A percentile compares a stretch with the other conserved stretches of the same genome.
phyloP scores from a whole-genome alignment of 1,140 invertebrate genomes.

The Trissolcus basalis region DNA sequence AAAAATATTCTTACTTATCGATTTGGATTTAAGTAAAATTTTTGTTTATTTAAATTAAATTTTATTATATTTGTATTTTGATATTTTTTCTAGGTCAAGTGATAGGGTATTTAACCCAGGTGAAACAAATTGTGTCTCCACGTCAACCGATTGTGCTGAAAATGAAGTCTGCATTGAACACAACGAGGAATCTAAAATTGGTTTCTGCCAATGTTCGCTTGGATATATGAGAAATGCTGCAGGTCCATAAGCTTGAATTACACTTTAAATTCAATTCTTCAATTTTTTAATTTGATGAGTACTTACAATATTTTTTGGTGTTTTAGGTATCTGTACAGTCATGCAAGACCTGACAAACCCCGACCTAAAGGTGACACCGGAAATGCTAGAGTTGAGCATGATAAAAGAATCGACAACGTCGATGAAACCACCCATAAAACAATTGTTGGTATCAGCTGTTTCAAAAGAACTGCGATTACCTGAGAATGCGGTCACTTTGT shows the following conservation, averaged over 20 bases:
- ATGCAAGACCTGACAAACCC: slow-evolving; percentile 53
- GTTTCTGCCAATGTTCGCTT: slow-evolving; percentile 82
- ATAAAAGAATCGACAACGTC: slow-evolving; percentile 64
- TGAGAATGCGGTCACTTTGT: slow-evolving; percentile 80
- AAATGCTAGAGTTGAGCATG: slow-evolving; percentile 61
- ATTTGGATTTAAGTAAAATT: slow-evolving; percentile 16
- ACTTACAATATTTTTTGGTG: not conserved
- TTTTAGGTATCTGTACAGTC: slow-evolving; percentile 58
- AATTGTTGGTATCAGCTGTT: slow-evolving; percentile 86
- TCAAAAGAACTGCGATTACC: slow-evolving; percentile 80
- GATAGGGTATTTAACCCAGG: slow-evolving; percentile 67
- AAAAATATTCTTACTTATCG: too few relatives aligned
- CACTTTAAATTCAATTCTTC: too few relatives aligned
- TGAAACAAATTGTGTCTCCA: slow-evolving; percentile 73
- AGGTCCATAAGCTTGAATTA: too few relatives aligned
- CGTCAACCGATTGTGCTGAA: slow-evolving; percentile 76
- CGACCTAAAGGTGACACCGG: slow-evolving; percentile 65
- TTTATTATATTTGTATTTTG: slow-evolving; percentile 8
- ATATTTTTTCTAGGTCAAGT: slow-evolving; percentile 71
- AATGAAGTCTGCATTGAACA: slow-evolving; percentile 82
- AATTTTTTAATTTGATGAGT: too few relatives aligned
- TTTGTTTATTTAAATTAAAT: too few relatives aligned
- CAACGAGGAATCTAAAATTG: slow-evolving; percentile 77
- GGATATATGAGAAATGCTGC: slow-evolving; percentile 78
- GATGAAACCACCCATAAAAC: slow-evolving; percentile 76